Evolutionary conservation across 92 coral and sea anemone genomes (phyloP), one percentile per base, ranked within the genome.

Genomic region (Epizoanthus rinbou): DNA sequence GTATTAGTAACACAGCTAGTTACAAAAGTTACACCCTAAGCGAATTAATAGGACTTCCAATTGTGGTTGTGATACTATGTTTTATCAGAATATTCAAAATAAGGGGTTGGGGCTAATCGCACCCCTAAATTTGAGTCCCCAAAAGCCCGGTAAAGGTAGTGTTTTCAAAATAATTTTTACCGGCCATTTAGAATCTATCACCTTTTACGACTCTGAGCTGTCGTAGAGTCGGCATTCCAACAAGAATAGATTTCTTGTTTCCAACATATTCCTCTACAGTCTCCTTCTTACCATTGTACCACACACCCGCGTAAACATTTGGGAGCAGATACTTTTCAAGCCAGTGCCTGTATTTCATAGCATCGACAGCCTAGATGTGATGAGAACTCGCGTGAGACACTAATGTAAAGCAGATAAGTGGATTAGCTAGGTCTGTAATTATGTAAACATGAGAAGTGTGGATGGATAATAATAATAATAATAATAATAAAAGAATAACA

Each of bases 161-260:
- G 6, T 9, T 4, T 8, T 47, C 11, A 8, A 47, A 47, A 8
- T 1, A 10, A 8, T 7, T 47, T 47, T 47, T 47, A 8, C 53
- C 0, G 53, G 7, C 14, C 1, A 8, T 47, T 0, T 47, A 10
- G 11, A 47, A 7, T 47, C 14, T 59, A 10, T 64, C 33, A 64
- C 69, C 69, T 64, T 64, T 23, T 21, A 64, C 33, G 16, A 64
- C 69, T 64, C 69, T 25, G 1, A 64, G 69, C 22, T 64, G 69
- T 8, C 69, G 25, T 4, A 64, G 37, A 39, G 35, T 64, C 37
- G 69, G 69, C 69, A 64, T 64, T 33, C 69, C 69, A 64, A 64
- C 39, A 25, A 64, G 37, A 64, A 64, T 19, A 5, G 69, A 64
- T 24, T 33, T 64, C 37, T 64, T 64, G 39, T 64, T 19, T 14